Evolutionary conservation across 2,113 vertebrate species (phyloP), one percentile per base, ranked within the genome.

Genomic region (Corythornis vintsioides): DNA sequence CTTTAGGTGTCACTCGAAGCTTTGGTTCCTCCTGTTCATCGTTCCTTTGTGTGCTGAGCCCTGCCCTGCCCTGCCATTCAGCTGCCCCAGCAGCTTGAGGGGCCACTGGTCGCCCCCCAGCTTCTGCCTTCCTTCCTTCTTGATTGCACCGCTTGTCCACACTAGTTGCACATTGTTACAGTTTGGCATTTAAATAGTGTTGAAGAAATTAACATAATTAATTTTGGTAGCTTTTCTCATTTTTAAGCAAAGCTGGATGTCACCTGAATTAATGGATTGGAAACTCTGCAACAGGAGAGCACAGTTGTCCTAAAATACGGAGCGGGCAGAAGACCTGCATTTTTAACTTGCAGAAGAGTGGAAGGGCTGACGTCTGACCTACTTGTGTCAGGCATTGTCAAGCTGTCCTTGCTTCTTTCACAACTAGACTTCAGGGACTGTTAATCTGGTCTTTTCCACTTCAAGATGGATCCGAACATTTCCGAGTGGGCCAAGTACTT

Each of bases 401-500:
- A 71, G 75, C 72, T 94, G 77, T 67, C 92, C 84, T 60, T 80
- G 61, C 92, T 95, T 75, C 63, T 88, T 91, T 96, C 48, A 22
- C 28, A 91, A 47, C 89, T 67, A 92, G 93, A 86, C 95, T 97
- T 96, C 94, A 86, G 91, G 67, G 86, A 70, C 72, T 83, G 35
- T 95, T 97, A 93, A 93, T 97, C 82, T 95, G 92, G 63, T 93
- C 94, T 94, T 90, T 97, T 96, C 95, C n/a, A 2, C 92, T 88
- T 79, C 15, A 40, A 89, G 96, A 89, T 18, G 29, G 55, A 96
- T 96, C 57, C 93, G 95, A 97, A 95, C 84, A 86, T 94, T 97
- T 96, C 93, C 40, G 66, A 97, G 97, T 92, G 93, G 96, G 97
- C 96, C 96, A 97, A 97, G 95, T 97, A 96, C 72, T 92, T 94